Conservation (phyloP, 2,113 vertebrate genomes). For the Rallus limicola region DNA sequence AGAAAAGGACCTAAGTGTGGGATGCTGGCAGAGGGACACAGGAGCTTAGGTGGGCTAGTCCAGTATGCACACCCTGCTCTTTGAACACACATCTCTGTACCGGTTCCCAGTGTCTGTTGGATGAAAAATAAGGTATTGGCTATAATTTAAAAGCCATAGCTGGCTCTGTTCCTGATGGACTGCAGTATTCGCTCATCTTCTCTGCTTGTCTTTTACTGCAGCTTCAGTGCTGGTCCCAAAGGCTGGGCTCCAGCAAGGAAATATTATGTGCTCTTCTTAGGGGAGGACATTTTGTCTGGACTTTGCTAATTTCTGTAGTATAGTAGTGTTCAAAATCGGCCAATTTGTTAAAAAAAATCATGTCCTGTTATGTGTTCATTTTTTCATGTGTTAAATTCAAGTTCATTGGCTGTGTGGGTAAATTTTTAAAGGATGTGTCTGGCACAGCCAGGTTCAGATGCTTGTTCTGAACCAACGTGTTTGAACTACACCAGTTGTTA, state of each 20-base stretch:
- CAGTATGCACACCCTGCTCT: not conserved
- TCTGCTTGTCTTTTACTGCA: not conserved
- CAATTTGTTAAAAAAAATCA: not conserved
- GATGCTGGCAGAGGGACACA: slow-evolving; percentile 1
- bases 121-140: slow-evolving; percentile 29
- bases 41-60: not conserved
- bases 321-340: not conserved
- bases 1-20: not conserved
- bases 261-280: not conserved
- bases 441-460: not conserved
- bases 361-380: not conserved
- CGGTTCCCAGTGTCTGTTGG: not conserved
- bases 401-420: not conserved
- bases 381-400: not conserved
- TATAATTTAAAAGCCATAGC: not conserved
- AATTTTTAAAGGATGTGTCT: not conserved
- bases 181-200: not conserved
- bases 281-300: not conserved
- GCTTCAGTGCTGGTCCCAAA: not conserved
- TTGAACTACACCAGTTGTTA: not conserved
- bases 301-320: not conserved
- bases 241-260: not conserved
- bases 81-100: not conserved
- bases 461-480: not conserved
- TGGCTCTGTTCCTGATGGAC: not conserved